These are phyloP conservation scores for Nematopogon swammerdamellus DNA, from an alignment of 2,888 invertebrate species.

Conservation along the genomic window DNA sequence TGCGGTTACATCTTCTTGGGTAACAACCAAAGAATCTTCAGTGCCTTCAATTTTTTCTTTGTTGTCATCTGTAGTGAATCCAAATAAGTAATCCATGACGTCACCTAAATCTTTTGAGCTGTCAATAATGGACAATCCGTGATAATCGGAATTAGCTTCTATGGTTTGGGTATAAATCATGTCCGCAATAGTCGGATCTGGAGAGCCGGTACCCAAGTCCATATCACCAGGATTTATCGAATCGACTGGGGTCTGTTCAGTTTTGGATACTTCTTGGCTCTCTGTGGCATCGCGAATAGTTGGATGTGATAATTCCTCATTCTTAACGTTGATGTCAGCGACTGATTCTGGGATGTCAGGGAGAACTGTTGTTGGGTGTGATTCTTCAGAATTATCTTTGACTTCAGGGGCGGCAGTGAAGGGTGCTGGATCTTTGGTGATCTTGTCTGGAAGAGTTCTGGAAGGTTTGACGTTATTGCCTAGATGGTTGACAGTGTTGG, in stretches of 20 bases:
- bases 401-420: background rate
- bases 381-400: no score
- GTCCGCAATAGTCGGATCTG: conserved; percentile 34
- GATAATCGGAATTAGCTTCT: conserved; percentile 19
- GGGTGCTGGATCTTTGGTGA: conserved; percentile 13
- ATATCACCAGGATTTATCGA: conserved; percentile 29
- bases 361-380: conserved; percentile 15
- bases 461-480: conserved; percentile 23
- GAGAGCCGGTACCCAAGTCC: conserved; percentile 37
- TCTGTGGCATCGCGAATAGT: no score
- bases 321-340: no score
- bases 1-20: conserved; percentile 15
- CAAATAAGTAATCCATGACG: conserved; percentile 43
- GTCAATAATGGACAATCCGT: conserved; percentile 17
- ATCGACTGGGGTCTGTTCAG: conserved; percentile 14
- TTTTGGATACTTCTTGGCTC: conserved; percentile 16
- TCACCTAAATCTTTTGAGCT: conserved; percentile 29
- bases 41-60: conserved; percentile 11
- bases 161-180: conserved; percentile 29
- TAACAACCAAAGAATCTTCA: no score
- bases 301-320: no score
- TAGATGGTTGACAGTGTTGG: conserved; percentile 57
- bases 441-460: conserved; percentile 24
- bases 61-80: conserved; percentile 27
- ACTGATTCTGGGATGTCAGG: conserved; percentile 17